phyloP scores from a whole-genome alignment of 1,140 invertebrate genomes.

The Glossosoma conforme region DNA sequence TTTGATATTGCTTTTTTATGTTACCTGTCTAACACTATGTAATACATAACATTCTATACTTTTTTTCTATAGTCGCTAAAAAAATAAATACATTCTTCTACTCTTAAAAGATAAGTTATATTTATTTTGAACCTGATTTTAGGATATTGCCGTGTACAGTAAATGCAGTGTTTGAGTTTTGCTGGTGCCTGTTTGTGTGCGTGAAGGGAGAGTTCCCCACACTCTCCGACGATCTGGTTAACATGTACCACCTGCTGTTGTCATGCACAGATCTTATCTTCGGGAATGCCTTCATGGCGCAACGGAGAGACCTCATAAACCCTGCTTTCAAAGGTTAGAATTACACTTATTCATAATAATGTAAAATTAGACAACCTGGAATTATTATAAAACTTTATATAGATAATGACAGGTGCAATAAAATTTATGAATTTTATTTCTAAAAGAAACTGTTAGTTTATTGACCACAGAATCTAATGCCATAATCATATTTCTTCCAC shows the following conservation, averaged over 20 bases:
- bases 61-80: too few relatives aligned
- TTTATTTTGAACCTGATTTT: slow-evolving; percentile 28
- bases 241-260: slow-evolving; percentile 87
- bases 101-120: not conserved
- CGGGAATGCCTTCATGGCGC: slow-evolving; percentile 75
- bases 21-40: too few relatives aligned
- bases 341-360: slow-evolving; percentile 6
- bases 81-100: too few relatives aligned
- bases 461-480: too few relatives aligned
- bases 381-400: too few relatives aligned
- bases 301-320: slow-evolving; percentile 82
- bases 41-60: too few relatives aligned
- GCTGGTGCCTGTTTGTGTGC: slow-evolving; percentile 89
- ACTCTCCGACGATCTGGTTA: slow-evolving; percentile 88
- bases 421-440: too few relatives aligned
- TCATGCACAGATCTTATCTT: slow-evolving; percentile 89
- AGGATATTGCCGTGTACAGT: slow-evolving; percentile 68
- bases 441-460: too few relatives aligned
- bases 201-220: slow-evolving; percentile 82
- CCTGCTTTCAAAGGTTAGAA: slow-evolving; percentile 70
- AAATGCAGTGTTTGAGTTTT: slow-evolving; percentile 84
- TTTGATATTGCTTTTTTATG: too few relatives aligned
- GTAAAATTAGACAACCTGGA: too few relatives aligned
- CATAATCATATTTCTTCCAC: too few relatives aligned
- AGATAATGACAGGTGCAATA: too few relatives aligned